These are phyloP conservation scores for Hylaea fasciaria DNA, from an alignment of 2,888 invertebrate species.

Conservation along the genomic window DNA sequence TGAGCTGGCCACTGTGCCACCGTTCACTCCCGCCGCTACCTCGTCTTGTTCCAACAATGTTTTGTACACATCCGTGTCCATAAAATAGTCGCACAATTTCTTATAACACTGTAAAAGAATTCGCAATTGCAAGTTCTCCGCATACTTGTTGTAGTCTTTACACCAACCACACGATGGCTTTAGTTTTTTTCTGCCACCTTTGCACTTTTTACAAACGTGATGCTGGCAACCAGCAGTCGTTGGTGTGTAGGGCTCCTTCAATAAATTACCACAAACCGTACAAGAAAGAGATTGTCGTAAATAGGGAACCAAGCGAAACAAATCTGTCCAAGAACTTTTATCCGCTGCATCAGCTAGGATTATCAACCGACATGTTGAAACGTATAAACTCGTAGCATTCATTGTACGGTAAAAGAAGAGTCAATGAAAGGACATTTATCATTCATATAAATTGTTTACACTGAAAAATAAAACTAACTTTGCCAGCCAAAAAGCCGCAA, in stretches of 20 bases:
- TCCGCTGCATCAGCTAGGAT: conserved; percentile 89
- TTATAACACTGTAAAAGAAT: conserved; percentile 95
- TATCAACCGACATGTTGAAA: conserved; percentile 92
- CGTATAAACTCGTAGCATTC: conserved; percentile 93
- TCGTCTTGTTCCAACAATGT: conserved; percentile 83
- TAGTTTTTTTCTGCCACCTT: conserved; percentile 93
- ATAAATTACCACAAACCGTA: conserved; percentile 93
- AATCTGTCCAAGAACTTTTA: conserved; percentile 91
- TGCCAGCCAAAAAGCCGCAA: conserved; percentile 74
- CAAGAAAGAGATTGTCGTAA: conserved; percentile 94
- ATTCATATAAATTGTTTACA: conserved; percentile 63
- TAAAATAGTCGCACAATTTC: conserved; percentile 93
- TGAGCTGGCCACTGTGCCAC: conserved; percentile 79
- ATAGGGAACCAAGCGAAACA: conserved; percentile 93
- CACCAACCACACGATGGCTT: conserved; percentile 94
- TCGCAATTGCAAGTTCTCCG: conserved; percentile 92
- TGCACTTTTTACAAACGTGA: conserved; percentile 93
- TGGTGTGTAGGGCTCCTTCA: conserved; percentile 93
- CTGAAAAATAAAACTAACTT: conserved; percentile 62
- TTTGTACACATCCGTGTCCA: conserved; percentile 89
- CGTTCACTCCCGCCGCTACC: conserved; percentile 80
- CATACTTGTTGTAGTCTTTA: conserved; percentile 92
- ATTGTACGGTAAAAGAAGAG: conserved; percentile 78
- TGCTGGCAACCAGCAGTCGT: conserved; percentile 93
- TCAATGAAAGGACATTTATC: conserved; percentile 57